Base-by-base conservation (phyloP, 2,113 vertebrate species). In the Chelonoidis abingdonii region DNA sequence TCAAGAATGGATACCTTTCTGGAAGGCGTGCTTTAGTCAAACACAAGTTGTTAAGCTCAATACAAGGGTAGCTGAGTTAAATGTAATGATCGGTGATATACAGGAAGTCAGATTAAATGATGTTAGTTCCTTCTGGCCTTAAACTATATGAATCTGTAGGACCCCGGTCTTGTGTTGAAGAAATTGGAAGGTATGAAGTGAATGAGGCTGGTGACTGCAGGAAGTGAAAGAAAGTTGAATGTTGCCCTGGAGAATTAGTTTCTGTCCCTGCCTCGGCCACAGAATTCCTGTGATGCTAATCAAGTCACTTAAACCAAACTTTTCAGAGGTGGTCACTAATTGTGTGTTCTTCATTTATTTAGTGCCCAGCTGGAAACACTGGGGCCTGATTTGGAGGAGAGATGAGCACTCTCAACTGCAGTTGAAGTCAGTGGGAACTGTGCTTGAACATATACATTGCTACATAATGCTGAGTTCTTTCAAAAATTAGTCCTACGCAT, bases 381-480 rank as follows among this genome's bases (percentile, higher is more conserved):
- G 53, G 75, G 59, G 54, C 0, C 1, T 92, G 90, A 78, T 83
- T 88, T 94, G 53, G 78, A 83, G 89, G 84, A 56, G 8, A 22
- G 54, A 3, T 29, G 88, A 80, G 90, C 83, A 94, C 53, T 54
- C 52, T 95, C 19, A 96, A 94, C 35, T 90, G 44, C 72, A 44
- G 84, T 65, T 53, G 94, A 93, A 49, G 62, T 72, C n/a, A 72
- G n/a, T 94, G 88, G 59, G 82, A 86, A 12, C 59, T 41, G 54
- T 52, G 83, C 50, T 29, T 54, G 31, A 92, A 17, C 49, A 21
- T 88, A 11, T 59, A 10, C 6, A 17, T 76, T 1, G 2, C 56
- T 80, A 47, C 25, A 29, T 82, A 93, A 31, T 59, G 57, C 12
- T 29, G 57, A 90, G 86, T 53, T 49, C 83, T 44, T 44, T 86